Evolutionary conservation across 1,140 invertebrate species (phyloP), one percentile per base, ranked within the genome.

Genomic region (Caenorhabditis briggsae): DNA sequence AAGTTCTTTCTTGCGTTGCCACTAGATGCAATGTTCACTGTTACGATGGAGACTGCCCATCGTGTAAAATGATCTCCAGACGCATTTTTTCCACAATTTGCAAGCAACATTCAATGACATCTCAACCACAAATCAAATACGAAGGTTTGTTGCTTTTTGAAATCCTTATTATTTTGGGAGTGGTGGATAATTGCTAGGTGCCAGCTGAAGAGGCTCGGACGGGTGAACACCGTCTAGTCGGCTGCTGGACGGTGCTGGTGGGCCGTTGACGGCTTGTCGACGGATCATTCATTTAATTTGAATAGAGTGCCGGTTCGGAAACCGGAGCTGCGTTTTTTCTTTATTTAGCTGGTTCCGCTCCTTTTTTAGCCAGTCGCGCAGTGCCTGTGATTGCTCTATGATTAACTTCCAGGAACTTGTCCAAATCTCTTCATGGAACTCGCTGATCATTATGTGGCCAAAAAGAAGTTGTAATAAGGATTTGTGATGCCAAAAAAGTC

Each of bases 1-100:
- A 82, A 53, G 84, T 86, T n/a, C 74, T 88, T 14, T 50, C 78
- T 5, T 88, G 87, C 43, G 85, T 88, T 43, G 84, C 70, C 46
- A 59, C 78, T 8, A 65, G 82, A 53, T 88, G 87, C 43, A 88
- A 88, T 70, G 65, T 88, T 20, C 84, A 86, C 55, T 88, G 87
- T 59, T 88, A 88, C 58, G 84, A 86, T 83, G 87, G 87, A 53
- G 84, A 88, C 56, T 88, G 87, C 46, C 84, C 84, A 41, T 86
- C 87, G n/a, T 88, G 87, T 43, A 86, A 82, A 56, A 78, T 55
- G 20, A 82, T 86, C 14, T 86, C 85, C 25, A 86, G 78, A 56
- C 82, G 78, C 20, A 82, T 61, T 50, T 84, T 84, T 25, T 84
- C 61, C 16, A 46, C 14, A 20, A 84, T 84, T 25, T 84, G 83